Conservation (phyloP, 2,888 invertebrate genomes). For the Agrochola litura region DNA sequence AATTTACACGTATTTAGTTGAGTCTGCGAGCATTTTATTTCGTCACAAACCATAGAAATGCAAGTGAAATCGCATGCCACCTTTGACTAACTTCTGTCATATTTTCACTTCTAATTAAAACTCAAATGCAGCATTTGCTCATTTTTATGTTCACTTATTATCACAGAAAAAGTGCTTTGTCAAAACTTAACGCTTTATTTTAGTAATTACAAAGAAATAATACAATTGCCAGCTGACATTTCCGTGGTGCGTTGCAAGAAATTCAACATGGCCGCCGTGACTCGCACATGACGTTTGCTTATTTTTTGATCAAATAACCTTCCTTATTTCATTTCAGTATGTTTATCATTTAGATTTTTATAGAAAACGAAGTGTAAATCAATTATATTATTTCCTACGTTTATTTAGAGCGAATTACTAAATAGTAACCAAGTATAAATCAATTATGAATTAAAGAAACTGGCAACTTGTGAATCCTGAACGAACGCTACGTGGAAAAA, state of each 20-base stretch:
- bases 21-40: conserved; percentile 85
- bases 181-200: conserved; percentile 77
- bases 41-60: conserved; percentile 89
- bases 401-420: conserved; percentile 29
- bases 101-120: conserved; percentile 80
- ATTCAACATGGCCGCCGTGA: conserved; percentile 89
- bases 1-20: conserved; percentile 79
- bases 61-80: conserved; percentile 89
- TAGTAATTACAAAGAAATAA: conserved; percentile 83
- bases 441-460: conserved; percentile 26
- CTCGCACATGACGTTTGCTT: conserved; percentile 85
- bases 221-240: conserved; percentile 90
- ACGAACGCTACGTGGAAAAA: conserved; percentile 80
- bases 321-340: conserved; percentile 29
- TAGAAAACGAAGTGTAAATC: not conserved
- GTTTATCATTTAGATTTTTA: not conserved
- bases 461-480: conserved; percentile 69
- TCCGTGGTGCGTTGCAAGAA: conserved; percentile 90
- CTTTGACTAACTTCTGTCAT: conserved; percentile 85
- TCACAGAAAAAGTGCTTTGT: conserved; percentile 74
- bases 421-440: conserved; percentile 5
- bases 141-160: conserved; percentile 71
- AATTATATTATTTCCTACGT: conserved; percentile 7
- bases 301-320: conserved; percentile 72
- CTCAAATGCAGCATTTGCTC: conserved; percentile 69